Evolutionary conservation across 2,113 vertebrate species (phyloP).

Genomic region (Brienomyrus longianalis): DNA sequence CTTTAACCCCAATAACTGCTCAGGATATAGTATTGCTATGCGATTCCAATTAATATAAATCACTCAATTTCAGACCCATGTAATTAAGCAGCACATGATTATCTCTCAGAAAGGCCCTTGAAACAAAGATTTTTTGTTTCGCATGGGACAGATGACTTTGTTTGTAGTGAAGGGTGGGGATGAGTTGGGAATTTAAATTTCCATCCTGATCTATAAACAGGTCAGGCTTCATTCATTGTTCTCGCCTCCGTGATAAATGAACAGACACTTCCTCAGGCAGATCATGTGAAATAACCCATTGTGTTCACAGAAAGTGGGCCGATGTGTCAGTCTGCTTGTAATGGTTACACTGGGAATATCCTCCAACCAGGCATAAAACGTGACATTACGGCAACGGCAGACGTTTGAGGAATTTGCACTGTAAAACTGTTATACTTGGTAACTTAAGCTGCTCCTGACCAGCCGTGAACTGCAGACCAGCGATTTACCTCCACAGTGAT

Average conservation of each 20-base stretch:
- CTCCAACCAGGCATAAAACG: not conserved
- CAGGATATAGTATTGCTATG: not conserved
- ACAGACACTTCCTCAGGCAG: not conserved
- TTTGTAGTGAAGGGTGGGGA: not conserved
- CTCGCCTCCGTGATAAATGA: not conserved
- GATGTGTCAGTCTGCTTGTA: not conserved
- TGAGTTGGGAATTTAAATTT: not conserved
- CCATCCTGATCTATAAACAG: not conserved
- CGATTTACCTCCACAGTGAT: not conserved
- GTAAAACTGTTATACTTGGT: not conserved
- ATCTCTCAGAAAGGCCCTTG: not conserved
- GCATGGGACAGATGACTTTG: not conserved
- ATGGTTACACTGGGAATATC: not conserved
- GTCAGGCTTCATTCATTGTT: not conserved
- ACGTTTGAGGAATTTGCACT: not conserved
- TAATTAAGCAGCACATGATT: not conserved
- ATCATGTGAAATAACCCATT: not conserved
- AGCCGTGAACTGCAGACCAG: not conserved
- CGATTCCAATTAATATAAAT: not conserved
- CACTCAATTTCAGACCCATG: not conserved
- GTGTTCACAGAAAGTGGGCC: not conserved
- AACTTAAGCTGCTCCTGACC: not conserved
- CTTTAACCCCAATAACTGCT: not conserved
- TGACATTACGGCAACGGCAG: not conserved
- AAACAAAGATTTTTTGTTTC: not conserved